phyloP scores from a whole-genome alignment of 2,888 invertebrate genomes.

The Ornithoptera priamus region DNA sequence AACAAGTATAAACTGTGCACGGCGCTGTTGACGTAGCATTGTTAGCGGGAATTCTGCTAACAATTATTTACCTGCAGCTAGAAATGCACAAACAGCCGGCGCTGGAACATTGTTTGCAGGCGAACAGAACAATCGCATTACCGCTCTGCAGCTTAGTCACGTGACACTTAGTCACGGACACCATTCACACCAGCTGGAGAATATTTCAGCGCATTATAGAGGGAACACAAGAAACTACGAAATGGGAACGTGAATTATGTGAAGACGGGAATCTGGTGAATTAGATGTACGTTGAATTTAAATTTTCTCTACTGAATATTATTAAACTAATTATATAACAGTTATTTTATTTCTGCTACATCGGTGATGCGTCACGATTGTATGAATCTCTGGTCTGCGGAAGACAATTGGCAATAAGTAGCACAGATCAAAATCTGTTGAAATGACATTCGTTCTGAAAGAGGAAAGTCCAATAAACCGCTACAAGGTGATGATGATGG shows the following conservation, averaged over 20 bases:
- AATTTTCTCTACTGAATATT: too few species aligned
- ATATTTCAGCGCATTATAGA: background rate
- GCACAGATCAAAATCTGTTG: too few species aligned
- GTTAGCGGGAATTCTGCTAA: conserved; percentile 20
- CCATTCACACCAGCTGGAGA: conserved; percentile 4
- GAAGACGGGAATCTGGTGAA: background rate
- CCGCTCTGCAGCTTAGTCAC: conserved; percentile 15
- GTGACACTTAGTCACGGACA: conserved; percentile 20
- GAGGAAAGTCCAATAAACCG: too few species aligned
- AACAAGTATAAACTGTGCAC: conserved; percentile 4
- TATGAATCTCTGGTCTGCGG: too few species aligned
- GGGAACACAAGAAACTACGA: background rate
- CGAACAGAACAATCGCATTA: conserved; percentile 27
- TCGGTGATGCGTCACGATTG: too few species aligned
- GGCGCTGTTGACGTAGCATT: conserved; percentile 18
- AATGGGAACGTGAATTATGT: conserved; percentile 1
- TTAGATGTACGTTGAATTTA: too few species aligned
- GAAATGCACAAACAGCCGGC: conserved; percentile 20
- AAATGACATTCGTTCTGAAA: too few species aligned
- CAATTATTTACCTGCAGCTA: conserved; percentile 29
- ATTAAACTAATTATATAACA: too few species aligned
- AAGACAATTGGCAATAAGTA: too few species aligned
- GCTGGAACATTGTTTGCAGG: conserved; percentile 23
- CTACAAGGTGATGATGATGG: too few species aligned
- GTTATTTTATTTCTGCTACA: too few species aligned